Base-by-base conservation (phyloP, 2,888 invertebrate species). In the Lepidonotus clava region DNA sequence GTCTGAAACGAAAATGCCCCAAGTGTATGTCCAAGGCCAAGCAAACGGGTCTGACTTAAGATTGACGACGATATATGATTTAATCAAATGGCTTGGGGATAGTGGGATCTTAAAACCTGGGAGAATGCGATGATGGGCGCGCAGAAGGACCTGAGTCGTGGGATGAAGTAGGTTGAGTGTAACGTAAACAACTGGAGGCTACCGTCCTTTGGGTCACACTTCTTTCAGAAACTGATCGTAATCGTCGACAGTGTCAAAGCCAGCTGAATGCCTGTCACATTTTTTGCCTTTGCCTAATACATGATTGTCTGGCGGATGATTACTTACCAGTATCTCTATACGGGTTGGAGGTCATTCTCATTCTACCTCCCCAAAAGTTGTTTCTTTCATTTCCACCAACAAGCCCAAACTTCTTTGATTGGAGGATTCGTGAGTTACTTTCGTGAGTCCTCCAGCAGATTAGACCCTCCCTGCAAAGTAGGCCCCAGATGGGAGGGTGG, bases 171-270 rank as follows among this genome's bases (percentile, higher is more conserved):
- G 61, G 61, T 61, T 61, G 24, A 61, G 61, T 61, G 61, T 61
- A 61, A 61, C 61, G 61, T 61, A 61, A 61, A 61, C 61, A 61
- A 61, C 28, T 32, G 32, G 61, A 24, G 61, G 61, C 61, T 53
- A 53, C 53, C 18, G 18, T n/a, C 53, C 28, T 32, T 61, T 18
- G 14, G 61, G 61, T 11, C 61, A 61, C 61, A 61, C 61, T 61
- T 61, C 28, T 61, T 2, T 24, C 28, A 28, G 61, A 24, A 24
- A 32, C 61, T 32, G 28, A n/a, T 61, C 61, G 28, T 61, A 61
- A 61, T 61, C 61, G 61, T 32, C 28, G 61, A 11, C 61, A 32
- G 32, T 28, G 32, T 61, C 61, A 14, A 32, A 61, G 61, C 61
- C 24, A 61, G 61, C 61, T 61, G 61, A 61, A 61, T 61, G 61